Evolutionary conservation across 2,797 vertebrate genomes (phyloP), one percentile per base, ranked within the genome.

Genomic region (Centropyge bicolor): DNA sequence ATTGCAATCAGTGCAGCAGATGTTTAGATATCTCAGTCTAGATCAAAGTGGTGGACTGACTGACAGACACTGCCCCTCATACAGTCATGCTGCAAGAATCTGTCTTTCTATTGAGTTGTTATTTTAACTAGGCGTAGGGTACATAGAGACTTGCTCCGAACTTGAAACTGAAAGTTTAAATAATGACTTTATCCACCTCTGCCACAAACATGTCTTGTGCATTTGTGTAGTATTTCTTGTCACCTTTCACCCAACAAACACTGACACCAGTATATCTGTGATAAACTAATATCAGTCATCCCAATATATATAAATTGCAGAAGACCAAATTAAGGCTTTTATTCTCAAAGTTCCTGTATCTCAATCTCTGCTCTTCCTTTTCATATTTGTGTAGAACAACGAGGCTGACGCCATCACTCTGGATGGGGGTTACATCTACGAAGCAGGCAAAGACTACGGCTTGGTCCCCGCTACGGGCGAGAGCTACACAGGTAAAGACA

Each of bases 391-490:
- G 57, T 86, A 99, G 98, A 93, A 95, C 78, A 96, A 95, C 0
- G 92, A 97, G 41, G 94, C 94, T 0, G 97, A 99, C 35, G 96
- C 89, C 19, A 90, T 99, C 78, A 97, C 95, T 67, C 86, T 99
- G 82, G 95, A 95, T 52, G 97, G 97, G 24, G 96, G 96, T 54
- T 95, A 98, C 89, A 94, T 98, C 93, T 98, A 97, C 85, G 95
- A 69, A 1, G 97, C 98, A 8, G 98, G 98, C 64, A 98, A 97
- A 93, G 92, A 60, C 0, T 96, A 96, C 0, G 96, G 96, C 62
- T 90, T 99, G 69, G 93, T 97, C 22, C 98, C 98, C 2, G 97
- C 98, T 0, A 95, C 95, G 0, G 98, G 95, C 35, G 98, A 99
- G 91, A 95, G 91, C 91, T 99, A 99, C 76, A 94, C 96, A 70